Evolutionary conservation across 1,140 invertebrate genomes (phyloP).

Genomic region (Amphibalanus amphitrite): DNA sequence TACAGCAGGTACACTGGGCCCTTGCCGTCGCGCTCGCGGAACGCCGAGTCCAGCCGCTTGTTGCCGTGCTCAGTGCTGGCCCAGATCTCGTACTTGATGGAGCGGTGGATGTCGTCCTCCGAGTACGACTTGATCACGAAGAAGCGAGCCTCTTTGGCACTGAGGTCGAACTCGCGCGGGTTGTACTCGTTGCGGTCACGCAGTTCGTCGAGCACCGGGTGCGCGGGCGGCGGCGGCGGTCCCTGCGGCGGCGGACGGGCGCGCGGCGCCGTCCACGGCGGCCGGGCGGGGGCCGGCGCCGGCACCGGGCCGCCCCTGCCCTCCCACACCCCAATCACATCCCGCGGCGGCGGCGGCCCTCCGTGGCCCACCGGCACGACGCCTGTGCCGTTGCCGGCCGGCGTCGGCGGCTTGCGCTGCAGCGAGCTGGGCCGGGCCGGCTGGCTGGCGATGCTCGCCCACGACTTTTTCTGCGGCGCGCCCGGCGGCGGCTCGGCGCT

Average conservation of each 20-base stretch:
- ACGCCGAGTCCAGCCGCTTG: conserved; percentile 81
- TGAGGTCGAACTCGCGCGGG: conserved; percentile 77
- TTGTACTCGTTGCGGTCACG: conserved; percentile 90
- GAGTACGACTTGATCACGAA: conserved; percentile 98
- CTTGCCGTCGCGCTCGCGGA: conserved; percentile 49
- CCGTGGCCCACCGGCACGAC: no score
- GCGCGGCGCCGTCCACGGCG: conserved; percentile 32
- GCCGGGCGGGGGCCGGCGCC: conserved; percentile 28
- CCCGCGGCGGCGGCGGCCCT: conserved; percentile 15
- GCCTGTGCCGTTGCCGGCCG: not conserved
- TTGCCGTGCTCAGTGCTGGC: conserved; percentile 97
- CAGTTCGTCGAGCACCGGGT: conserved; percentile 64
- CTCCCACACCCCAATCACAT: conserved; percentile 79
- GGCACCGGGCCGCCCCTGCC: conserved; percentile 37
- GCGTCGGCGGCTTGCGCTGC: not conserved
- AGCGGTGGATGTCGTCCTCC: conserved; percentile 95
- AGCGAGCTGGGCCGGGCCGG: conserved; percentile 56
- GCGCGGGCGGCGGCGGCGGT: conserved; percentile 18
- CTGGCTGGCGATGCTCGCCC: conserved; percentile 93
- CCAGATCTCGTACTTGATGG: conserved; percentile 98
- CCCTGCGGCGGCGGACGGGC: conserved; percentile 18
- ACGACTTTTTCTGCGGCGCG: conserved; percentile 76
- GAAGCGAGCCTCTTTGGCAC: conserved; percentile 67
- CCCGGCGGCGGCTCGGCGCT: conserved; percentile 11
- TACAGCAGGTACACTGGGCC: conserved; percentile 83